phyloP scores from a whole-genome alignment of 2,888 invertebrate genomes.

The Watsonalla binaria region DNA sequence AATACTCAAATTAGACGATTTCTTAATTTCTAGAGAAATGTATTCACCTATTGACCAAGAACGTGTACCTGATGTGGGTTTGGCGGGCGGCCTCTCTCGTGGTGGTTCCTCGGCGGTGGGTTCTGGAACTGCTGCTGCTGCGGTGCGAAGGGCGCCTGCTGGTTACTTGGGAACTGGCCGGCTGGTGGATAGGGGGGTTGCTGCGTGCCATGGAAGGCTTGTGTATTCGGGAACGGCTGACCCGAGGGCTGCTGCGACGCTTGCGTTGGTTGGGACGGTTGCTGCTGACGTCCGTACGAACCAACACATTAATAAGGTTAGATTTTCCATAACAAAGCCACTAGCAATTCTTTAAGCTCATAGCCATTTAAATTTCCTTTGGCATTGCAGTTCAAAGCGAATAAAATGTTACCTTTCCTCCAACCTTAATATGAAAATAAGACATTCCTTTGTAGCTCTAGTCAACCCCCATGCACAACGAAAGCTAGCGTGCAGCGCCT shows the following conservation, averaged over 20 bases:
- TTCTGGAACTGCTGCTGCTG: constrained; percentile 68
- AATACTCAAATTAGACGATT: too few relatives aligned
- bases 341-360: constrained; percentile 71
- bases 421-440: constrained; percentile 51
- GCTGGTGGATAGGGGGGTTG: constrained; percentile 73
- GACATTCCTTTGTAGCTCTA: constrained; percentile 73
- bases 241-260: constrained; percentile 75
- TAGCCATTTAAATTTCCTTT: constrained; percentile 62
- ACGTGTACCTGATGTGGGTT: constrained; percentile 66
- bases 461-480: constrained; percentile 76
- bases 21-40: too few relatives aligned
- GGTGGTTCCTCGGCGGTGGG: constrained; percentile 74
- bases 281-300: constrained; percentile 80
- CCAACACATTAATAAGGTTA: constrained; percentile 80
- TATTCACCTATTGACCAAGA: not conserved
- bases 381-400: constrained; percentile 70
- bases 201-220: constrained; percentile 78
- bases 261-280: constrained; percentile 77
- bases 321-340: constrained; percentile 76
- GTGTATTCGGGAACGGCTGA: constrained; percentile 75
- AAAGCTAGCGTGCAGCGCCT: constrained; percentile 77
- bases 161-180: constrained; percentile 75
- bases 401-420: constrained; percentile 69
- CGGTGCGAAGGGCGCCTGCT: constrained; percentile 54
- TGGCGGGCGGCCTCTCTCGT: constrained; percentile 74